Evolutionary conservation across 2,888 invertebrate genomes (phyloP).

Genomic region (Cacoxenus indagator): DNA sequence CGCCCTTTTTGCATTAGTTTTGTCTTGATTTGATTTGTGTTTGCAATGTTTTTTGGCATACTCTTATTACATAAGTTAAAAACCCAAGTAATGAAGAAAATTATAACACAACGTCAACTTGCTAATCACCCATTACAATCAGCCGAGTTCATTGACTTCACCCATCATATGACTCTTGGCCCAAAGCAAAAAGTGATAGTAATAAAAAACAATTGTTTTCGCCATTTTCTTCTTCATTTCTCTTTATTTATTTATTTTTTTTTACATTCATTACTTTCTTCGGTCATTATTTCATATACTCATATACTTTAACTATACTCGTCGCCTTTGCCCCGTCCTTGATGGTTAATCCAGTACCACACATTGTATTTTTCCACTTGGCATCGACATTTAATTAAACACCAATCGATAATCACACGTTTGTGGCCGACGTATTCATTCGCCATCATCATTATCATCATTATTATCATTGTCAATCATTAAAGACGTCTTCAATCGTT

Average conservation of each 20-base stretch:
- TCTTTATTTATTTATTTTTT: background rate
- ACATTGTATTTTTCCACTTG: constrained; percentile 12
- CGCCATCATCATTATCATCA: too few species aligned
- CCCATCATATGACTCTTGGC: constrained; percentile 35
- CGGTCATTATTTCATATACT: background rate
- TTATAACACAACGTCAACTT: constrained; percentile 11
- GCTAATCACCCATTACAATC: constrained; percentile 48
- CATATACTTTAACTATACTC: background rate
- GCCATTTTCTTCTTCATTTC: too few species aligned
- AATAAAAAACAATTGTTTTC: background rate
- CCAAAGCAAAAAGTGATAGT: background rate
- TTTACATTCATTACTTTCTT: background rate
- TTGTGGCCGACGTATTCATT: constrained; percentile 29
- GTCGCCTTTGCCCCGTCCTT: background rate
- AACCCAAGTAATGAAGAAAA: background rate
- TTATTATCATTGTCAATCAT: background rate
- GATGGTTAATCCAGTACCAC: background rate
- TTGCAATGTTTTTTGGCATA: background rate
- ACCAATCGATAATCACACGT: constrained; percentile 54
- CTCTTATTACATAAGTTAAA: background rate
- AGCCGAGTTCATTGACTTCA: constrained; percentile 32
- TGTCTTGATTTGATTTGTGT: background rate
- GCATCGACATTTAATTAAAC: constrained; percentile 32
- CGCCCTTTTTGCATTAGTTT: constrained; percentile 4
- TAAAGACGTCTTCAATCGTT: background rate